A percentile compares a stretch with the other conserved stretches of the same genome.
Conservation (phyloP, 2,797 vertebrate species). For the Gallinago solitaria region DNA sequence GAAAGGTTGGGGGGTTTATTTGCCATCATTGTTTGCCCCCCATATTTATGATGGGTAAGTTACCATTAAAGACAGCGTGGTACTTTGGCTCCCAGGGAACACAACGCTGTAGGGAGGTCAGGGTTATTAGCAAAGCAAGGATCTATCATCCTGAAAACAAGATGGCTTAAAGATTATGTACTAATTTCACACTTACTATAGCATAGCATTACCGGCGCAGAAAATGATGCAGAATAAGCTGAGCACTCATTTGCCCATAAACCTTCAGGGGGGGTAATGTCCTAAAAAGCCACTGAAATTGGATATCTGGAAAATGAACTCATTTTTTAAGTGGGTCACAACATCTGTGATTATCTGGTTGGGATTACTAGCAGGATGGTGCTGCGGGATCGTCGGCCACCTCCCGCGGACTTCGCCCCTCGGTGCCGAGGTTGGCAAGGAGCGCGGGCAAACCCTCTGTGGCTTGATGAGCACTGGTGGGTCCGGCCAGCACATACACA, state of each 20-base stretch:
- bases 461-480: neutral
- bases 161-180: slow-evolving; percentile 51
- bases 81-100: neutral
- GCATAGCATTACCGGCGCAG: slow-evolving; percentile 44
- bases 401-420: slow-evolving; percentile 35
- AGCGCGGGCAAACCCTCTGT: neutral
- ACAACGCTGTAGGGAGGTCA: neutral
- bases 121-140: neutral
- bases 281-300: slow-evolving; percentile 71
- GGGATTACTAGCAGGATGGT: slow-evolving; percentile 61
- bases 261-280: slow-evolving; percentile 56
- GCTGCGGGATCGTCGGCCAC: slow-evolving; percentile 26
- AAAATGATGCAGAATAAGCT: slow-evolving; percentile 63
- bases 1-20: neutral
- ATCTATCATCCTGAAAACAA: slow-evolving; percentile 50
- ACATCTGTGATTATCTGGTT: slow-evolving; percentile 73
- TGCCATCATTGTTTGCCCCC: neutral
- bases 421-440: neutral
- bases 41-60: neutral
- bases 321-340: slow-evolving; percentile 76
- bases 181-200: slow-evolving; percentile 62
- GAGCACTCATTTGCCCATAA: slow-evolving; percentile 62
- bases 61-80: fast-evolving
- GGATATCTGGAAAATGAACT: slow-evolving; percentile 71
- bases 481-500: neutral